Evolutionary conservation across 2,888 invertebrate species (phyloP).

Genomic region (Eustalomyia histrio): DNA sequence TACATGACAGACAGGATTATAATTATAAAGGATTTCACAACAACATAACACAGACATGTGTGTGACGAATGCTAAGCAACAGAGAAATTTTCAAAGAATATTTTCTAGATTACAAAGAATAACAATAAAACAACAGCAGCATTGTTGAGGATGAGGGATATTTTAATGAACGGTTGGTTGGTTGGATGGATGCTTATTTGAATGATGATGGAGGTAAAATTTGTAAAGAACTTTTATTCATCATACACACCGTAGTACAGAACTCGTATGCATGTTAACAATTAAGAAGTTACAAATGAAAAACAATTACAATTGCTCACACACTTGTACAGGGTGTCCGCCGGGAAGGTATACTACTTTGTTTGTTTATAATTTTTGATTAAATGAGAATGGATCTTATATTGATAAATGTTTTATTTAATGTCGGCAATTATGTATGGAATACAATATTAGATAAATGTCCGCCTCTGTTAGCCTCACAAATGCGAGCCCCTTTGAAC

Average conservation of each 20-base stretch:
- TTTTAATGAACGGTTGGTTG: background rate
- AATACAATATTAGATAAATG: no score
- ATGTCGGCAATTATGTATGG: no score
- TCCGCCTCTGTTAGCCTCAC: no score
- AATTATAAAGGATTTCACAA: constrained; percentile 58
- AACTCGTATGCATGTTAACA: constrained; percentile 58
- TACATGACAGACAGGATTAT: constrained; percentile 41
- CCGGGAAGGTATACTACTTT: no score
- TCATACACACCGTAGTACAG: background rate
- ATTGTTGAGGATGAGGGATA: constrained; percentile 9
- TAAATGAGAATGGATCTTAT: no score
- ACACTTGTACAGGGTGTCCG: constrained; percentile 54
- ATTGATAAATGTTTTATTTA: no score
- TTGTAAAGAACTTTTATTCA: constrained; percentile 11
- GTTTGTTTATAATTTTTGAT: no score
- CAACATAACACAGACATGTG: constrained; percentile 2
- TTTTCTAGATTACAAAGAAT: constrained; percentile 39
- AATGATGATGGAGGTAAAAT: constrained; percentile 27
- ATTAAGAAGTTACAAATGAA: constrained; percentile 62
- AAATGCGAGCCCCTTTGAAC: no score
- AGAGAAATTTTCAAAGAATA: constrained; percentile 47
- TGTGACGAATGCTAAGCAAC: constrained; percentile 35
- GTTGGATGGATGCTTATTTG: background rate
- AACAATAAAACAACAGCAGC: constrained; percentile 33
- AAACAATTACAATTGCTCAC: constrained; percentile 63